phyloP scores from a whole-genome alignment of 2,888 invertebrate species.

The Calameuta pallipes region DNA sequence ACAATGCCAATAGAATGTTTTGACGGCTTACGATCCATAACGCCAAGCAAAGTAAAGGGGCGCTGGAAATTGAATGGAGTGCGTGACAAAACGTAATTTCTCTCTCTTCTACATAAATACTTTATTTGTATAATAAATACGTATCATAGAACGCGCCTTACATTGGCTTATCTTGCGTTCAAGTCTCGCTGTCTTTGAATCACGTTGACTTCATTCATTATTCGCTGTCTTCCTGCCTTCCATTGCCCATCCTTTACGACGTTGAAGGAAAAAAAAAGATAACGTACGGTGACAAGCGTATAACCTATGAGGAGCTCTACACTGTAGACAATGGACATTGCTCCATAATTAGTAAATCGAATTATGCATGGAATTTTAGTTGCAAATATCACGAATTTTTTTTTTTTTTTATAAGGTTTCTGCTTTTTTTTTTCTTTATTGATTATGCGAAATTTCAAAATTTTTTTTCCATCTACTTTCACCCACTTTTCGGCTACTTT shows the following conservation, averaged over 20 bases:
- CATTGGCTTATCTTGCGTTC: neutral
- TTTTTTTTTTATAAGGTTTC: neutral
- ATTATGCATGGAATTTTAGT: neutral
- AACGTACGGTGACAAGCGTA: neutral
- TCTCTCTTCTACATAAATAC: neutral
- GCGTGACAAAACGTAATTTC: neutral
- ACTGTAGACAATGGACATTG: neutral
- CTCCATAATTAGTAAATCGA: neutral
- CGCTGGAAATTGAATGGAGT: neutral
- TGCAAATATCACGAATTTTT: neutral
- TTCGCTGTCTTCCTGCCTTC: neutral
- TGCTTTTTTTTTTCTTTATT: neutral
- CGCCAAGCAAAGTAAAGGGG: neutral
- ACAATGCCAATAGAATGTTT: neutral
- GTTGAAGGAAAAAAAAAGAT: neutral
- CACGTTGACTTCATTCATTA: neutral
- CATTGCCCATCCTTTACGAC: neutral
- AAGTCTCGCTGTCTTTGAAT: neutral
- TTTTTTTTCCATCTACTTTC: too few species aligned
- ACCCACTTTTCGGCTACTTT: too few species aligned
- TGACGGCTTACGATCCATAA: too few species aligned
- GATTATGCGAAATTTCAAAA: neutral
- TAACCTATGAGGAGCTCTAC: neutral
- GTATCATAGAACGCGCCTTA: neutral
- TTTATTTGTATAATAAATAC: neutral